Evolutionary conservation across 2,888 invertebrate genomes (phyloP).

Genomic region (Mactromeris polynyma): DNA sequence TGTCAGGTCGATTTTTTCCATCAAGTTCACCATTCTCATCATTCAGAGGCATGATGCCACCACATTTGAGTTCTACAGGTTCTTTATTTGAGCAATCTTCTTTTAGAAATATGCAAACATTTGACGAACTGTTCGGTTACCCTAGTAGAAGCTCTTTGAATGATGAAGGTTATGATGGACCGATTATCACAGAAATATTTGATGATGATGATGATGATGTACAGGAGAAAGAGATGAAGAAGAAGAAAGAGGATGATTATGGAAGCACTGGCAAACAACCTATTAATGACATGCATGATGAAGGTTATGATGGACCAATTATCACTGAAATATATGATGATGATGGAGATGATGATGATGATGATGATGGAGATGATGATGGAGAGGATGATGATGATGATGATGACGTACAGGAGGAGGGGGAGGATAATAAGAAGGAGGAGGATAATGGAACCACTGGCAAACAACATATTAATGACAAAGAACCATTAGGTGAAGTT

Average conservation of each 20-base stretch:
- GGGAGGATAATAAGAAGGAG: not conserved
- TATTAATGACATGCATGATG: too few relatives aligned
- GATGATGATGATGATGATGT: constrained; percentile 13
- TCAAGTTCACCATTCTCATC: not conserved
- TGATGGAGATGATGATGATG: not conserved
- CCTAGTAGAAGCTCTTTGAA: not conserved
- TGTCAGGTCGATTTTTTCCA: not conserved
- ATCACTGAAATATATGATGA: constrained; percentile 23
- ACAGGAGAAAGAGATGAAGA: not conserved
- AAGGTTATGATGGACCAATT: constrained; percentile 16
- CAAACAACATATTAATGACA: not conserved
- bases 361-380: not conserved
- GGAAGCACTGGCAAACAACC: not conserved
- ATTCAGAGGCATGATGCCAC: constrained; percentile 6
- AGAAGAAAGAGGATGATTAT: not conserved
- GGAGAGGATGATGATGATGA: not conserved
- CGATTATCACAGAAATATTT: constrained; percentile 22
- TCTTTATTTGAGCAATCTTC: not conserved
- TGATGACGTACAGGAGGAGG: too few relatives aligned
- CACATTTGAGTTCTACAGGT: not conserved
- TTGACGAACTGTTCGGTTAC: not conserved
- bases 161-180: constrained; percentile 4
- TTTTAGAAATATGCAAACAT: not conserved
- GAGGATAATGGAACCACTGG: not conserved
- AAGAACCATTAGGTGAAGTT: not conserved